Percentiles rank a stretch among this genome's conserved stretches.
phyloP scores from a whole-genome alignment of 1,140 invertebrate genomes.

The Lucilia sericata region DNA sequence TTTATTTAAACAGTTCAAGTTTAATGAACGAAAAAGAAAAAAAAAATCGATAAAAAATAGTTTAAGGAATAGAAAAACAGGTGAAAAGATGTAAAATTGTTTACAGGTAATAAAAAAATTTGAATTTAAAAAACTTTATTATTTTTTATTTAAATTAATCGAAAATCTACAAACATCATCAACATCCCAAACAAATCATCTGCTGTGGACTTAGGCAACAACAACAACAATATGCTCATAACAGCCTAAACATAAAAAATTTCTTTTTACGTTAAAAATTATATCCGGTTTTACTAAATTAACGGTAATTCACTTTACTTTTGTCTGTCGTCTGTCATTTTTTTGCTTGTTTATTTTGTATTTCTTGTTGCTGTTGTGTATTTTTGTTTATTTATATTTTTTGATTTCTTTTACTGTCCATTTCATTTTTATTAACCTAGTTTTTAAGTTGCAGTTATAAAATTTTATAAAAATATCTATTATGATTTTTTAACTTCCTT shows the following conservation, averaged over 20 bases:
- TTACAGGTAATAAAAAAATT: too few relatives aligned
- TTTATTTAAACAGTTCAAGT: constrained; percentile 12
- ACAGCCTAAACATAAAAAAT: background rate
- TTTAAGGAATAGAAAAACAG: too few relatives aligned
- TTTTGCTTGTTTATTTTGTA: background rate
- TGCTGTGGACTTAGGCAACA: too few relatives aligned
- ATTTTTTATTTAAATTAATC: background rate
- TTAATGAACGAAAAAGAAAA: background rate
- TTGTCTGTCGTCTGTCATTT: background rate
- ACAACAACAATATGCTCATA: background rate
- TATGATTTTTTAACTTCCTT: too few relatives aligned
- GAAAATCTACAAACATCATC: background rate
- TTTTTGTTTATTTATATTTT: background rate
- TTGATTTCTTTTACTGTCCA: background rate
- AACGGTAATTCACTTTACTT: constrained; percentile 15
- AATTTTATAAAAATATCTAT: too few relatives aligned
- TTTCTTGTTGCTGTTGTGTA: background rate
- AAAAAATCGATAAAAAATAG: background rate
- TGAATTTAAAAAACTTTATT: too few relatives aligned
- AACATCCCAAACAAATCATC: background rate
- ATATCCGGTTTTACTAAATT: constrained; percentile 26
- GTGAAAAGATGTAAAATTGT: too few relatives aligned
- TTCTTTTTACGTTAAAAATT: background rate
- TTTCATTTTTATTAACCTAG: too few relatives aligned
- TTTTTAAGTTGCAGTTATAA: too few relatives aligned